Evolutionary conservation across 2,888 invertebrate species (phyloP).

Genomic region (Axea sp.): DNA sequence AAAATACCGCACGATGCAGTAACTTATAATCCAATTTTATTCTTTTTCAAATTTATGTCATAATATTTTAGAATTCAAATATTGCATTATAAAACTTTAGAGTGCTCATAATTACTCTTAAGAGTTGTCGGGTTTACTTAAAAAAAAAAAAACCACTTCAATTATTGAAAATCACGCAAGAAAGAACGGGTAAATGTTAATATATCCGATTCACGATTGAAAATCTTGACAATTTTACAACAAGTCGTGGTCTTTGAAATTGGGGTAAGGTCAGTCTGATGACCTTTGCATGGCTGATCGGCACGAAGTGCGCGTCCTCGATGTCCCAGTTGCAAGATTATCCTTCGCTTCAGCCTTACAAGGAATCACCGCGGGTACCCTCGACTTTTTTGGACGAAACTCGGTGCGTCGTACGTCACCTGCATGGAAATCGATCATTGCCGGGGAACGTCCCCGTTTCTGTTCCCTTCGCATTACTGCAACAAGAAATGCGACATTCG

Average conservation of each 20-base stretch:
- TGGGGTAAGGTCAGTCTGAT: constrained; percentile 73
- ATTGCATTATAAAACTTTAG: no score
- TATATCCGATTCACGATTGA: background rate
- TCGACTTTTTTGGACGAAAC: constrained; percentile 65
- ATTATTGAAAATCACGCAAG: no score
- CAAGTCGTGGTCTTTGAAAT: constrained; percentile 63
- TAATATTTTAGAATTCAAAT: no score
- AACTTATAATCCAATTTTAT: no score
- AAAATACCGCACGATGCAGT: no score
- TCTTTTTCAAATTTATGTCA: no score
- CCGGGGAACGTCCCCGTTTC: constrained; percentile 42
- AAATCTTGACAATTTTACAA: constrained; percentile 54
- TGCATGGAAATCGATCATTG: constrained; percentile 57
- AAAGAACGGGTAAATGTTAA: background rate
- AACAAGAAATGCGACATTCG: constrained; percentile 37
- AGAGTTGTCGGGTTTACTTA: no score
- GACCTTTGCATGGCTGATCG: constrained; percentile 69
- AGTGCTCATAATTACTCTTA: no score
- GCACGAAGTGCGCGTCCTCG: constrained; percentile 68
- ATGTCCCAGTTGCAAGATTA: constrained; percentile 74
- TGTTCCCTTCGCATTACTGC: constrained; percentile 14
- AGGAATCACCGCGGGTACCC: constrained; percentile 65
- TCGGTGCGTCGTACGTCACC: constrained; percentile 44
- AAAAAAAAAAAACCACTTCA: no score
- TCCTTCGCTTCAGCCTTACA: constrained; percentile 73